A percentile compares a stretch with the other conserved stretches of the same genome.
phyloP scores from a whole-genome alignment of 2,797 vertebrate species.

The Oreonectes daqikongensis region DNA sequence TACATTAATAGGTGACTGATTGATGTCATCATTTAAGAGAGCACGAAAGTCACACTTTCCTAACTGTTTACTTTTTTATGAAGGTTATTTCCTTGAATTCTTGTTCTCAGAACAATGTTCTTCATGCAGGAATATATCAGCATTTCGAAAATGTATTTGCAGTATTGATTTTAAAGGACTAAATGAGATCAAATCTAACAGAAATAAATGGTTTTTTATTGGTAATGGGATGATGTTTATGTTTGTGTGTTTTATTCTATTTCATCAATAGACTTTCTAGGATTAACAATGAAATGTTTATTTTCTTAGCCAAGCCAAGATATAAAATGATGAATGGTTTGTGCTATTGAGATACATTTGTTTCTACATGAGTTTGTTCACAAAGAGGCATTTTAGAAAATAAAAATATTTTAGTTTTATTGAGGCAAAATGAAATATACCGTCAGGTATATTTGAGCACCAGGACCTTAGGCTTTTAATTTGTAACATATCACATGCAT shows the following conservation, averaged over 20 bases:
- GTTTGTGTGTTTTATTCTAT: too few species aligned
- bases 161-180: background rate
- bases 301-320: background rate
- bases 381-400: slow-evolving; percentile 6
- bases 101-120: background rate
- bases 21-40: background rate
- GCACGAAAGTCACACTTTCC: slow-evolving; percentile 5
- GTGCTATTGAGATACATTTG: slow-evolving; percentile 1
- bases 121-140: background rate
- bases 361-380: too few species aligned
- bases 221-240: background rate
- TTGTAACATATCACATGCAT: slow-evolving; percentile 61
- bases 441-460: slow-evolving; percentile 49
- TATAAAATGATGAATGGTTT: background rate
- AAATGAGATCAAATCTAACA: background rate
- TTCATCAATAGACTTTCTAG: background rate
- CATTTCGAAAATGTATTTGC: background rate
- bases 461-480: slow-evolving; percentile 53
- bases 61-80: background rate
- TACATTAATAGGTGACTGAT: slow-evolving; percentile 22
- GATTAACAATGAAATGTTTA: background rate
- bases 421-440: slow-evolving; percentile 52
- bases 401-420: slow-evolving; percentile 57
- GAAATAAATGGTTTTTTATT: background rate
- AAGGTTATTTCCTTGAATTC: background rate